Conservation (phyloP, 2,888 invertebrate genomes). For the Cheilosia impressa region DNA sequence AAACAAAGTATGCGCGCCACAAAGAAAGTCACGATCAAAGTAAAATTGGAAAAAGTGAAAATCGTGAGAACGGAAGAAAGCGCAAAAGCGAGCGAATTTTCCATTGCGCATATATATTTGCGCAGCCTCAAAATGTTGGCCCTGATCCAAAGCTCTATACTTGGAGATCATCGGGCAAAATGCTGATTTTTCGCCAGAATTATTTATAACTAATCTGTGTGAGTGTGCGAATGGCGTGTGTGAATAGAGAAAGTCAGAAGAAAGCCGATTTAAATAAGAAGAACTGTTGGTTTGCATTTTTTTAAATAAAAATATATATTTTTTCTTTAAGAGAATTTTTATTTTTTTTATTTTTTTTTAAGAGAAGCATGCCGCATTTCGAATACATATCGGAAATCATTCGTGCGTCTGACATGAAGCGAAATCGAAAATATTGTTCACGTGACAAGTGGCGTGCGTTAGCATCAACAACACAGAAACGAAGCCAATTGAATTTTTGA, state of each 20-base stretch:
- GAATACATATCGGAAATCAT: constrained; percentile 27
- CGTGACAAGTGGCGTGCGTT: constrained; percentile 69
- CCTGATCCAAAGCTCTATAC: constrained; percentile 92
- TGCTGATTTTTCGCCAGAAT: constrained; percentile 83
- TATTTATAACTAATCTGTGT: constrained; percentile 81
- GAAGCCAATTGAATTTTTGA: constrained; percentile 7
- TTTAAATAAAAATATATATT: constrained; percentile 3
- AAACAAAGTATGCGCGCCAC: constrained; percentile 37
- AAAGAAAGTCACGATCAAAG: constrained; percentile 40
- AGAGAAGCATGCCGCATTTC: constrained; percentile 23
- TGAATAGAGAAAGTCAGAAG: constrained; percentile 36
- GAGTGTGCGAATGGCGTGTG: constrained; percentile 71
- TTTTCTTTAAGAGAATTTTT: constrained; percentile 27
- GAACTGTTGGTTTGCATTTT: constrained; percentile 24
- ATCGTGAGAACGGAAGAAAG: constrained; percentile 50
- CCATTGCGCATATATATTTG: constrained; percentile 78
- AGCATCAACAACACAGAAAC: constrained; percentile 21
- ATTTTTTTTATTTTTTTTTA: not conserved
- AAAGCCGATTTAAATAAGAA: constrained; percentile 21
- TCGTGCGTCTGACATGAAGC: constrained; percentile 33
- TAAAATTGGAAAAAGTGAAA: constrained; percentile 37
- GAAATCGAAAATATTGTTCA: constrained; percentile 44
- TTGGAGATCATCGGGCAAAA: constrained; percentile 88
- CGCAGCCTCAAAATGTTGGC: constrained; percentile 86
- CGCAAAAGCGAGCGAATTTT: constrained; percentile 65